Evolutionary conservation across 1,140 invertebrate species (phyloP), one percentile per base, ranked within the genome.

Genomic region (Ceratina japonica): DNA sequence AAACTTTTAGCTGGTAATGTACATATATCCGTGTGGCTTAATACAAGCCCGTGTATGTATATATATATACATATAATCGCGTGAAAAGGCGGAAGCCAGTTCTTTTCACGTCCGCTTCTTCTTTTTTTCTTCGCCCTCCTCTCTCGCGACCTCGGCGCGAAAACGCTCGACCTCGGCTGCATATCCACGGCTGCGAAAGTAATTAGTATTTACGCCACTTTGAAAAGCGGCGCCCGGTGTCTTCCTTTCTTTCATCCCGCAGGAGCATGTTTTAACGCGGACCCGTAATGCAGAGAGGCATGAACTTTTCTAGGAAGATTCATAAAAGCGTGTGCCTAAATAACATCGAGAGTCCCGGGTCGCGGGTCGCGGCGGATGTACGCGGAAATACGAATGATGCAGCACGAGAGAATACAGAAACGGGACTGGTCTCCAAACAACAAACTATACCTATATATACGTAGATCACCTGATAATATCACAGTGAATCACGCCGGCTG

Each of bases 151-250:
- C 65, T 71, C 44, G 44, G 49, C 20, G 78, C 62, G 71, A 81
- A 81, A 81, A 86, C 71, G 78, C 71, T 80, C 71, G 80, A 83
- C 65, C 44, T 63, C 59, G 37, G 27, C 71, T 76, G 56, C 44
- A 76, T 52, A 75, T 59, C 71, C 56, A 61, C 56, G 75, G 56
- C 70, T 58, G 73, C 62, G 71, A 87, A 82, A 80, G 62, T 87
- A 87, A 87, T 87, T 87, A 85, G 78, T 87, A 87, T 87, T 87
- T 85, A 87, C 79, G 83, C 70, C 65, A 81, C 69, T 85, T 81
- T 85, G 22, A 81, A 83, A 87, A 87, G 62, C 71, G 76, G 20
- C 78, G 59, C 24, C 37, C 69, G 54, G 69, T 80, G 78, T 80
- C 80, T 81, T 80, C 71, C 59, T 74, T 85, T 80, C 66, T 74